Conservation (phyloP, 2,113 vertebrate genomes). For the Varanus salvator region DNA sequence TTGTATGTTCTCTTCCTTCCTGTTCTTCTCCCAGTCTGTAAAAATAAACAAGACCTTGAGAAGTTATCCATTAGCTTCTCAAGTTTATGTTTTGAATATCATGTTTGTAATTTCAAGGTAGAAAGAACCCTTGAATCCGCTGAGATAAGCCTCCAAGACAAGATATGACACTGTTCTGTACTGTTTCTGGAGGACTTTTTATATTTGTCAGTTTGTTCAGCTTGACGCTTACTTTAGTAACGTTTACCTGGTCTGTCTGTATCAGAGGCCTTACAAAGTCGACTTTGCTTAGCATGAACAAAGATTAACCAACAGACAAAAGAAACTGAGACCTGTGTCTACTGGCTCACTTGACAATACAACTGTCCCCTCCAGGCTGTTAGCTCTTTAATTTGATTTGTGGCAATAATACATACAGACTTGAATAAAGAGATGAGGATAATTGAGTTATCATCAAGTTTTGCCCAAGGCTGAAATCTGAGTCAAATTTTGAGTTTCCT, state of each 20-base stretch:
- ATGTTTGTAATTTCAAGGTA: not conserved
- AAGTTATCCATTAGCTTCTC: conserved; percentile 23
- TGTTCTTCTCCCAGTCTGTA: not conserved
- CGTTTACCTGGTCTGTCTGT: conserved; percentile 25
- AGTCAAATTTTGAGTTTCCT: not conserved
- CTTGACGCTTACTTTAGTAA: conserved; percentile 43
- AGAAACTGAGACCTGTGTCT: conserved; percentile 12
- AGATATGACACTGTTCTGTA: not conserved
- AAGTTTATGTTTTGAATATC: not conserved
- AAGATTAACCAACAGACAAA: conserved; percentile 49
- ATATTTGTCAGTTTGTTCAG: conserved; percentile 34
- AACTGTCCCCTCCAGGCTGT: conserved; percentile 3
- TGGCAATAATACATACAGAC: not conserved
- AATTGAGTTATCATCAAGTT: not conserved
- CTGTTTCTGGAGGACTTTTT: conserved; percentile 45
- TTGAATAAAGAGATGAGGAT: not conserved
- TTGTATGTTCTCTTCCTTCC: not conserved
- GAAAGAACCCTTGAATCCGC: conserved; percentile 15
- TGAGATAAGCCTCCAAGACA: conserved; percentile 1
- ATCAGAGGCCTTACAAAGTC: conserved; percentile 20
- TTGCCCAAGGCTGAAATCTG: not conserved
- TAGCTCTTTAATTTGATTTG: conserved; percentile 12
- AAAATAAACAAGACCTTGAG: not conserved
- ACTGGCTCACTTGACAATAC: conserved; percentile 18
- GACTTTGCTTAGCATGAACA: conserved; percentile 30